phyloP scores from a whole-genome alignment of 1,140 invertebrate genomes.

The Ptiloglossa arizonensis region DNA sequence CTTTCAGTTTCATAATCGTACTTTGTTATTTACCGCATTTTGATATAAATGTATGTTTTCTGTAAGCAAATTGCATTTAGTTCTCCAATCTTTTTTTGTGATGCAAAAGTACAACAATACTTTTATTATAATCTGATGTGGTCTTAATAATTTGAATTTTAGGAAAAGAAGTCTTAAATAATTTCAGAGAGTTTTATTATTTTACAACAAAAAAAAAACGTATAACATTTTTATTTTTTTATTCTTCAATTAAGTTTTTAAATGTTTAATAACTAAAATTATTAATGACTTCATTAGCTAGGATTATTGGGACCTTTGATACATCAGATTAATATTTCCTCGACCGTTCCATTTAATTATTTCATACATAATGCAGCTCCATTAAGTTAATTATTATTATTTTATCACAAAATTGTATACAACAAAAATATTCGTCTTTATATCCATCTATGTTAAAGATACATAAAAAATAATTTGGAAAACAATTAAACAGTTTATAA shows the following conservation, averaged over 20 bases:
- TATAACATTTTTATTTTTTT: not conserved
- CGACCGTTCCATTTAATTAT: not conserved
- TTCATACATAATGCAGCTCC: not conserved
- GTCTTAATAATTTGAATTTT: constrained; percentile 23
- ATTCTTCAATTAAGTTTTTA: not conserved
- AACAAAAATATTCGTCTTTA: not conserved
- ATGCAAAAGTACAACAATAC: constrained; percentile 35
- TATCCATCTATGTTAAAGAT: not conserved
- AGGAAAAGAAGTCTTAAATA: not conserved
- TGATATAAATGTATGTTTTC: constrained; percentile 6
- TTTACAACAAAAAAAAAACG: not conserved
- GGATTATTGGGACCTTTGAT: constrained; percentile 23
- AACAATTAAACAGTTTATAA: too few relatives aligned
- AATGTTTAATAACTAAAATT: constrained; percentile 1
- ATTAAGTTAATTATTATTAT: not conserved
- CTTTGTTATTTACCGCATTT: not conserved
- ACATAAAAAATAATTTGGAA: constrained; percentile 6
- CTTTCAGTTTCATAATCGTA: not conserved
- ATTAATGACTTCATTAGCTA: not conserved
- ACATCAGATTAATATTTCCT: constrained; percentile 4
- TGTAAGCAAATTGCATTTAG: constrained; percentile 12
- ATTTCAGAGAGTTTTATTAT: not conserved
- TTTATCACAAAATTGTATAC: not conserved
- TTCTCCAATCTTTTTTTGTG: constrained; percentile 15
- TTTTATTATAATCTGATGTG: not conserved